phyloP scores from a whole-genome alignment of 2,113 vertebrate genomes.

The Orthonyx spaldingii region DNA sequence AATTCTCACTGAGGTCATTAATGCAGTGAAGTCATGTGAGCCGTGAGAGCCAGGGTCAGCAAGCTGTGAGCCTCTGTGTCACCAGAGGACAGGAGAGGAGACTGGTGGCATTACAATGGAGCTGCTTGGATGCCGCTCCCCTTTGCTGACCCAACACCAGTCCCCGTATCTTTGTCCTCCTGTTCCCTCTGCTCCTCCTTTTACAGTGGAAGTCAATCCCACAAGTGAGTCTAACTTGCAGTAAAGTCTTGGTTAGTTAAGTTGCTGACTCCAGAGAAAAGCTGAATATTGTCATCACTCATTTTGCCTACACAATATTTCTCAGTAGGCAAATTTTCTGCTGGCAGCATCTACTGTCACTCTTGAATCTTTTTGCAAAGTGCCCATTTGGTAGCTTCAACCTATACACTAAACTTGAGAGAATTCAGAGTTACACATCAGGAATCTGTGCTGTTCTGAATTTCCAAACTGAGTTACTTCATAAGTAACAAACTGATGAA shows the following conservation, averaged over 20 bases:
- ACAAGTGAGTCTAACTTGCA: background rate
- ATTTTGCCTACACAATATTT: background rate
- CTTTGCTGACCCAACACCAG: background rate
- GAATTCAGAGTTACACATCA: background rate
- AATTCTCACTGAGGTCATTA: constrained; percentile 24
- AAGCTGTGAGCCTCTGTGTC: background rate
- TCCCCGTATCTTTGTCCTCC: background rate
- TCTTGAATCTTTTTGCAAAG: background rate
- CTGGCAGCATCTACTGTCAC: background rate
- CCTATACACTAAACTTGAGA: background rate
- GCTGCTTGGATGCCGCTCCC: background rate
- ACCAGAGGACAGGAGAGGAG: background rate
- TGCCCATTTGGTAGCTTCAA: background rate
- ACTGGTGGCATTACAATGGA: background rate
- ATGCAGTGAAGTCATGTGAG: constrained; percentile 2
- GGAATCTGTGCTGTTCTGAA: background rate
- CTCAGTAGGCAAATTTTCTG: constrained; percentile 11
- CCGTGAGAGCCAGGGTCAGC: background rate
- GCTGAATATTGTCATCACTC: constrained; percentile 21
- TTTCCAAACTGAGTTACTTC: background rate
- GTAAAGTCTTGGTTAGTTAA: background rate
- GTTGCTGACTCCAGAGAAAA: constrained; percentile 32
- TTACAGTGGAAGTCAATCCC: background rate
- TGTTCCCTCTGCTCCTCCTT: background rate
- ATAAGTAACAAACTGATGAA: background rate